A percentile compares a stretch with the other conserved stretches of the same genome.
Conservation (phyloP, 2,113 vertebrate species). For the Neotoma lepida region DNA sequence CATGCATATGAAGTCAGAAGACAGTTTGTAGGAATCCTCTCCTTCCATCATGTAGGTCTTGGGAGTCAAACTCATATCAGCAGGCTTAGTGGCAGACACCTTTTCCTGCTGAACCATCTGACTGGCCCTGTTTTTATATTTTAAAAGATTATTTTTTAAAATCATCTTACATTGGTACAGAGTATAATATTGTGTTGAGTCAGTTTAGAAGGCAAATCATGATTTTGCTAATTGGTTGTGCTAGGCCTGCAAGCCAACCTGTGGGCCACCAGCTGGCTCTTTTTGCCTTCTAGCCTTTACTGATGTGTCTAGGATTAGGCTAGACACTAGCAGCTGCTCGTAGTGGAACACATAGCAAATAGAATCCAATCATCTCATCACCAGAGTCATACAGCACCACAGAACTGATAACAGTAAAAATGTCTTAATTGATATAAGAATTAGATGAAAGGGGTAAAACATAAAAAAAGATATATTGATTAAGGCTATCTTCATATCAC, state of each 20-base stretch:
- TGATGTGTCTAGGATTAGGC: not conserved
- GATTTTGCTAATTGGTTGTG: not conserved
- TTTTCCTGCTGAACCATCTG: not conserved
- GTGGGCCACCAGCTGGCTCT: not conserved
- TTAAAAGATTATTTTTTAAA: not conserved
- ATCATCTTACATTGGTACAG: not conserved
- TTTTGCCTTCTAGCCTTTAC: not conserved
- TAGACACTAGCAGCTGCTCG: not conserved
- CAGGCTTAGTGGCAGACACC: not conserved
- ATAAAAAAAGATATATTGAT: not conserved
- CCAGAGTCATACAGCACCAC: not conserved
- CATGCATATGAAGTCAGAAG: not conserved
- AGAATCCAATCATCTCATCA: not conserved
- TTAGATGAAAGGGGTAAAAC: not conserved
- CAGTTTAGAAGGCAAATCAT: not conserved
- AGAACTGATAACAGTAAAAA: conserved; percentile 29
- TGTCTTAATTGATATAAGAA: conserved; percentile 5
- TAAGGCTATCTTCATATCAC: conserved; percentile 8
- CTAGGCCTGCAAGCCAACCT: not conserved
- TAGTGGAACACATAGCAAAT: not conserved
- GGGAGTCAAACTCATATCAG: not conserved
- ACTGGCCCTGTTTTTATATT: not conserved
- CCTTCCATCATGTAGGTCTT: not conserved
- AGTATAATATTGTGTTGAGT: not conserved
- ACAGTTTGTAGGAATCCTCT: not conserved